Conservation (phyloP, 1,140 invertebrate genomes). For the Spodoptera frugiperda region DNA sequence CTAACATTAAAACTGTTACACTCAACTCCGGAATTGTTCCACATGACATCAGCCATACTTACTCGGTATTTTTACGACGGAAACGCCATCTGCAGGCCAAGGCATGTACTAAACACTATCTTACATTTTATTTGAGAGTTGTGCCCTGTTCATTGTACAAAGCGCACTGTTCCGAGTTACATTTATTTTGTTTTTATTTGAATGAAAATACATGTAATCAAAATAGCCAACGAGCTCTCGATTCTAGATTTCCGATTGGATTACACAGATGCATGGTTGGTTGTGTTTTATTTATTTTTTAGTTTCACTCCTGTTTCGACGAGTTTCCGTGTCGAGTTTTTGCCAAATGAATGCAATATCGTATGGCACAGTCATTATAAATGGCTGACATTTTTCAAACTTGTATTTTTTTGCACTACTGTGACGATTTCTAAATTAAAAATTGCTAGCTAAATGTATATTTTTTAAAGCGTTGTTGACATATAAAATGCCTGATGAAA, state of each 20-base stretch:
- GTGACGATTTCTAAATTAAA: too few relatives aligned
- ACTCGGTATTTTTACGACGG: background rate
- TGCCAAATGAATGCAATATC: too few relatives aligned
- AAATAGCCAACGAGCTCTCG: conserved; percentile 1
- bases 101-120: background rate
- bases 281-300: background rate
- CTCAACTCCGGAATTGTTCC: conserved; percentile 45
- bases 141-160: too few relatives aligned
- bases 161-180: background rate
- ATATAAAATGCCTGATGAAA: too few relatives aligned
- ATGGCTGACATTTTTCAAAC: too few relatives aligned
- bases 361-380: too few relatives aligned
- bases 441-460: too few relatives aligned
- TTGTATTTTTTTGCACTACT: too few relatives aligned
- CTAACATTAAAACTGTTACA: conserved; percentile 54
- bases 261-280: too few relatives aligned
- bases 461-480: too few relatives aligned
- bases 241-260: background rate
- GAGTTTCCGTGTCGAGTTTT: too few relatives aligned
- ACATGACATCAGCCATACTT: conserved; percentile 17
- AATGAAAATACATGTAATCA: conserved; percentile 13
- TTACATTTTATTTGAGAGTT: background rate
- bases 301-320: too few relatives aligned
- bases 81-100: background rate
- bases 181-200: background rate